These are phyloP conservation scores for Myopa testacea DNA, from an alignment of 2,888 invertebrate species.

Conservation along the genomic window DNA sequence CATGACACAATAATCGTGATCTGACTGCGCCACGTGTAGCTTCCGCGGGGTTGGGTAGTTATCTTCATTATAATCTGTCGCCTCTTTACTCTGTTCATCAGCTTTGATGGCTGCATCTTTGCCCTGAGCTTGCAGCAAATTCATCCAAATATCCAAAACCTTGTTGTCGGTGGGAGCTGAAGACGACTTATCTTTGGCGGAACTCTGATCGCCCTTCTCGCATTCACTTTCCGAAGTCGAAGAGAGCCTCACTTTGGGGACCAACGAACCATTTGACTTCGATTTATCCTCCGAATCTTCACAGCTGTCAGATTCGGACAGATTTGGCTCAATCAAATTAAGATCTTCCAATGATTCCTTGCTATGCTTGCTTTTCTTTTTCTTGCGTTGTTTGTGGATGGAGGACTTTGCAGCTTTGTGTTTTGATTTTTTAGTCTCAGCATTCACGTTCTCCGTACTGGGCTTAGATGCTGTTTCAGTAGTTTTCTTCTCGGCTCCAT, in stretches of 20 bases:
- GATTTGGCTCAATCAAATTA: constrained; percentile 83
- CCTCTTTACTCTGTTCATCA: not conserved
- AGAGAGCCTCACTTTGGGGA: constrained; percentile 64
- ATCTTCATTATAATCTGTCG: constrained; percentile 42
- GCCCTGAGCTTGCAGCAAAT: constrained; percentile 59
- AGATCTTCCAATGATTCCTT: constrained; percentile 71
- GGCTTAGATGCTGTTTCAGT: constrained; percentile 21
- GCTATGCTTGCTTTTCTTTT: constrained; percentile 63
- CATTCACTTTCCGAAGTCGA: constrained; percentile 63
- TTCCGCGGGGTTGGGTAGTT: constrained; percentile 58
- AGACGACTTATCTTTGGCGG: not conserved
- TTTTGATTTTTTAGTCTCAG: not conserved
- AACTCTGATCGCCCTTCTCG: constrained; percentile 45
- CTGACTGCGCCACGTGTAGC: constrained; percentile 74
- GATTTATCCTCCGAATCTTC: constrained; percentile 70
- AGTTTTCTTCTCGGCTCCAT: constrained; percentile 33
- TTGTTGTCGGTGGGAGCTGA: constrained; percentile 47
- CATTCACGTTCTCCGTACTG: not conserved
- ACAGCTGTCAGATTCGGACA: constrained; percentile 87
- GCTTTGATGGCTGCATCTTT: constrained; percentile 42
- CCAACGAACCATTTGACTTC: constrained; percentile 52
- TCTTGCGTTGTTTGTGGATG: constrained; percentile 57
- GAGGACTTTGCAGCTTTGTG: constrained; percentile 16
- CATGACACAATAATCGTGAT: constrained; percentile 82
- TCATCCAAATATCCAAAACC: constrained; percentile 63